Base-by-base conservation (phyloP, 2,888 invertebrate species). In the Tyria jacobaeae region DNA sequence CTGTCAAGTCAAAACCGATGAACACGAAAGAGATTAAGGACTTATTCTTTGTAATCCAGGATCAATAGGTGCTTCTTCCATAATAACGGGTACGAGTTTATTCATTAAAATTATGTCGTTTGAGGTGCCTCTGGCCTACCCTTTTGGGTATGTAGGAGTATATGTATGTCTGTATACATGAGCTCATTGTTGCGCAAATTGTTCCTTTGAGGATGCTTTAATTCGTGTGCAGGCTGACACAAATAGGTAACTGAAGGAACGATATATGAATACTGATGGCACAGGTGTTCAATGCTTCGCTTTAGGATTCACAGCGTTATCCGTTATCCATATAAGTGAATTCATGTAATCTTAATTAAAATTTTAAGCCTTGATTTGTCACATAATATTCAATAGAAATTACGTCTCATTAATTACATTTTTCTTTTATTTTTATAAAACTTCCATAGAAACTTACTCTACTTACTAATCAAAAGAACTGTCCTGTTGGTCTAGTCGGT, bases 221-320 rank as follows among this genome's bases (percentile, higher is more conserved):
- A 34, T 73, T 74, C 72, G 66, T 75, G 68, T 57, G 55, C 53
- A 62, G 68, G 63, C 53, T 77, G 76, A 74, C 75, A 79, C 73
- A 75, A 70, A 74, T 76, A 69, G 63, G 60, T 54, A 69, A 75
- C 72, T 74, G 57, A 67, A 62, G 66, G 64, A 52, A 73, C 70
- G 54, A 10, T 41, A 35, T 44, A 57, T 68, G 72, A 70, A 76
- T 76, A 75, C 69, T 58, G 73, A 75, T 68, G 17, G 31, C 39
- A 51, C 55, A 85, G 84, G 84, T 85, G 84, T 79, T 75, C 75
- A 69, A 71, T 70, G 70, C 79, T 76, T 62, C 71, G 70, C 55
- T 69, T 86, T 86, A 76, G 66, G 75, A 85, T 85, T 84, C 86
- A 74, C 60, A 62, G 57, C 73, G 68, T 66, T 54, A 39, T 51